Evolutionary conservation across 2,888 invertebrate species (phyloP).

Genomic region (Microdon myrmicae): DNA sequence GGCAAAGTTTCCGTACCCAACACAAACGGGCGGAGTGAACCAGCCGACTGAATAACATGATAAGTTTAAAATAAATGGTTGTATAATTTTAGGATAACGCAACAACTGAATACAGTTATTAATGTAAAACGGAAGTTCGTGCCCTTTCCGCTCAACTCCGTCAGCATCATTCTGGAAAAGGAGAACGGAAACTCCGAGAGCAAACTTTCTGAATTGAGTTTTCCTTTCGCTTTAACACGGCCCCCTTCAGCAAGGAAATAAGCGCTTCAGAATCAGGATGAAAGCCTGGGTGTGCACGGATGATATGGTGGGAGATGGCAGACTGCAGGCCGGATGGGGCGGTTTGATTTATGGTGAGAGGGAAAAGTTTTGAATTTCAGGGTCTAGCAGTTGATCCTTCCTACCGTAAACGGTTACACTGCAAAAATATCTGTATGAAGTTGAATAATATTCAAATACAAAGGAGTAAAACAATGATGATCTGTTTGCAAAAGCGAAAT

Average conservation of each 20-base stretch:
- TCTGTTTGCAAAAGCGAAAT: constrained; percentile 38
- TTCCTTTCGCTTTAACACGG: constrained; percentile 54
- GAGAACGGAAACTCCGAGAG: constrained; percentile 58
- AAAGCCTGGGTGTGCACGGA: neutral
- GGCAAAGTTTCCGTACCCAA: constrained; percentile 30
- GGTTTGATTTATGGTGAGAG: constrained; percentile 34
- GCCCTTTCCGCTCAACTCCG: constrained; percentile 33
- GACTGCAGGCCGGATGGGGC: constrained; percentile 13
- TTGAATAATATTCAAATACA: constrained; percentile 37
- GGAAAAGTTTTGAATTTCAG: constrained; percentile 14
- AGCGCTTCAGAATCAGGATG: too few species aligned
- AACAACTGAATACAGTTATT: constrained; percentile 49
- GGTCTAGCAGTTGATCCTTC: constrained; percentile 17
- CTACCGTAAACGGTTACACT: constrained; percentile 14
- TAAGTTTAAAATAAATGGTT: constrained; percentile 49
- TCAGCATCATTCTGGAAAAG: constrained; percentile 32
- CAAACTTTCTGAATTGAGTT: constrained; percentile 61
- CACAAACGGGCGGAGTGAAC: constrained; percentile 17
- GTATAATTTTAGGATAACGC: constrained; percentile 48
- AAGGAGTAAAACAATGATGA: constrained; percentile 30
- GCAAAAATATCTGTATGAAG: constrained; percentile 12
- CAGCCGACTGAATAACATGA: constrained; percentile 46
- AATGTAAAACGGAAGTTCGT: constrained; percentile 47
- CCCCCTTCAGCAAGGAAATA: neutral
- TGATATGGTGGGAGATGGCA: neutral